A percentile compares a stretch with the other conserved stretches of the same genome.
These are phyloP conservation scores for Anorthoa munda DNA, from an alignment of 2,888 invertebrate species.

Conservation along the genomic window DNA sequence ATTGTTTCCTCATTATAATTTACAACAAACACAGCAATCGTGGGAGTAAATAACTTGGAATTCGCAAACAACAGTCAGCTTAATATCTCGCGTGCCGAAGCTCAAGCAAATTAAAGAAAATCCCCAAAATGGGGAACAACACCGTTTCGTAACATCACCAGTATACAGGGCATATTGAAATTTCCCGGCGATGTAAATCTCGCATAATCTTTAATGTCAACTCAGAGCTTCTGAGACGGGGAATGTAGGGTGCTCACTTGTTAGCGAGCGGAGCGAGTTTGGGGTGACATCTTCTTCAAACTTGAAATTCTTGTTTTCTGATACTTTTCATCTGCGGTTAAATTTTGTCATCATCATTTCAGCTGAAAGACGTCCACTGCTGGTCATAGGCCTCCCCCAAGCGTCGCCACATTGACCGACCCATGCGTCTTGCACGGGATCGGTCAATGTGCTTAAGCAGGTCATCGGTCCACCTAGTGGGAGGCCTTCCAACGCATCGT, in stretches of 20 bases:
- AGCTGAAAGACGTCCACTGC: too few relatives aligned
- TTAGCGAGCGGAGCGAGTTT: slow-evolving; percentile 60
- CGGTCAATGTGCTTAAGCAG: too few relatives aligned
- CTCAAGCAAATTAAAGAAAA: slow-evolving; percentile 75
- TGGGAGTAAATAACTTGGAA: slow-evolving; percentile 47
- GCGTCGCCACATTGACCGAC: too few relatives aligned
- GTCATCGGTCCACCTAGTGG: too few relatives aligned
- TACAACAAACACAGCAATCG: slow-evolving; percentile 39
- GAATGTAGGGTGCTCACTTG: slow-evolving; percentile 35
- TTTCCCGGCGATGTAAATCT: slow-evolving; percentile 71
- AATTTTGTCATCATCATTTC: too few relatives aligned
- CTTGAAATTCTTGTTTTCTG: too few relatives aligned
- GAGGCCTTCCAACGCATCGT: too few relatives aligned
- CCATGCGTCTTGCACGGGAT: too few relatives aligned
- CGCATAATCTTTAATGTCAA: slow-evolving; percentile 77
- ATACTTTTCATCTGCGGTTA: too few relatives aligned
- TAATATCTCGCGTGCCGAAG: slow-evolving; percentile 51
- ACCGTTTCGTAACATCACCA: slow-evolving; percentile 29
- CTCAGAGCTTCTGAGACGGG: slow-evolving; percentile 65
- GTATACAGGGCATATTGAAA: slow-evolving; percentile 71
- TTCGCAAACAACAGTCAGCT: slow-evolving; percentile 58
- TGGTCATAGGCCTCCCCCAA: too few relatives aligned
- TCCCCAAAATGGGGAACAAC: slow-evolving; percentile 61
- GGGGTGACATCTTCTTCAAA: not conserved
- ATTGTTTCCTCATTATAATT: slow-evolving; percentile 41